Base-by-base conservation (phyloP, 2,888 invertebrate genomes). In the Doris montereyensis region DNA sequence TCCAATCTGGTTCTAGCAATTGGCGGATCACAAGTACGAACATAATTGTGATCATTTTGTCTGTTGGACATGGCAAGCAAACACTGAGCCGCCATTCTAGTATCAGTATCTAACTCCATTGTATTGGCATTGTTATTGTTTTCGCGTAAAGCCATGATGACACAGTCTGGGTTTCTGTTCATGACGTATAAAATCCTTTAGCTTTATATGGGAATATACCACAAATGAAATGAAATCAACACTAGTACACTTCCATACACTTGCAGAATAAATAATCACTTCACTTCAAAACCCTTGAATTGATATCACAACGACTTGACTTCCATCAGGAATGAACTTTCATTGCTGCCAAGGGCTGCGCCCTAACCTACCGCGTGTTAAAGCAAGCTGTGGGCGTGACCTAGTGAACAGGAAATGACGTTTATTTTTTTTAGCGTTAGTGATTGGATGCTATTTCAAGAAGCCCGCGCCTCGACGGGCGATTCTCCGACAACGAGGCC, bases 41-140 rank as follows among this genome's bases (percentile, higher is more conserved):
- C 79, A 41, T 79, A 79, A 1, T 73, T 79, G 28, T 79, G 79
- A 60, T 79, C 79, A 62, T 30, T 79, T 34, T 68, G 79, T 4
- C 74, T 41, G 81, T 93, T 93, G 28, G 94, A 94, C 93, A 94
- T 93, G 79, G 93, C 93, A 86, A 94, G 90, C 82, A 94, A 91
- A 88, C 94, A 93, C 87, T 94, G 93, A 28, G 94, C 94, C 13
- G 94, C 94, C 86, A 93, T 92, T 85, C 93, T 93, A 80, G 93
- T 93, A 71, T 91, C 91, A 1, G 60, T 75, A 35, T 79, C 79
- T 30, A 75, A 41, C 3, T 75, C 75, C 58, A 79, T 70, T 30
- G 35, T 60, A 79, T 67, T 26, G 35, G 70, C 13, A 77, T 71
- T 28, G n/a, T n/a, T n/a, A n/a, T n/a, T n/a, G 8, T 67, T 79